Percentiles rank a stretch among this genome's conserved stretches.
Conservation (phyloP, 2,888 invertebrate genomes). For the Cartodere bifasciata region DNA sequence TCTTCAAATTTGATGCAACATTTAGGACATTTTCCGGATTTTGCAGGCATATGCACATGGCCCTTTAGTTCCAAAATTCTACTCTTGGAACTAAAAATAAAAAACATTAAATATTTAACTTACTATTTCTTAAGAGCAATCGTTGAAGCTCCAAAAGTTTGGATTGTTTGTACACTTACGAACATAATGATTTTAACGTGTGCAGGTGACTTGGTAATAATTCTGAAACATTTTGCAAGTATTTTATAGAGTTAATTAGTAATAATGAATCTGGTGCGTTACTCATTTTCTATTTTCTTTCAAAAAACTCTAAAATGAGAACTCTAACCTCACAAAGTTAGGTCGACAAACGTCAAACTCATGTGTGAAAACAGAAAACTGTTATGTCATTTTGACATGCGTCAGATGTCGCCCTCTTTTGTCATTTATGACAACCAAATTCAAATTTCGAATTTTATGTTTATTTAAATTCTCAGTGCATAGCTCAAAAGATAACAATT, state of each 20-base stretch:
- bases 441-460: no score
- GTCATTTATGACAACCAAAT: no score
- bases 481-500: no score
- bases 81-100: conserved; percentile 14
- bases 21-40: conserved; percentile 16
- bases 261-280: conserved; percentile 6
- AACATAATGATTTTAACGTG: conserved; percentile 18
- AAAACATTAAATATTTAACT: conserved; percentile 2
- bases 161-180: conserved; percentile 16
- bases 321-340: no score
- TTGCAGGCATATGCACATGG: conserved; percentile 12
- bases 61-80: conserved; percentile 14
- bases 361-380: no score
- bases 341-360: no score
- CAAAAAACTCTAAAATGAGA: no score
- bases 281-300: not conserved
- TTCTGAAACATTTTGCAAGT: conserved; percentile 13
- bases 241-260: conserved; percentile 15
- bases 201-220: conserved; percentile 11
- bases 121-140: not conserved
- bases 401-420: no score
- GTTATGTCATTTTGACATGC: no score
- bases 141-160: not conserved
- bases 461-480: no score
- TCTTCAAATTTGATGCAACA: conserved; percentile 18